These are phyloP conservation scores for Drosophila jambulina DNA, from an alignment of 1,140 invertebrate genomes.

Conservation along the genomic window DNA sequence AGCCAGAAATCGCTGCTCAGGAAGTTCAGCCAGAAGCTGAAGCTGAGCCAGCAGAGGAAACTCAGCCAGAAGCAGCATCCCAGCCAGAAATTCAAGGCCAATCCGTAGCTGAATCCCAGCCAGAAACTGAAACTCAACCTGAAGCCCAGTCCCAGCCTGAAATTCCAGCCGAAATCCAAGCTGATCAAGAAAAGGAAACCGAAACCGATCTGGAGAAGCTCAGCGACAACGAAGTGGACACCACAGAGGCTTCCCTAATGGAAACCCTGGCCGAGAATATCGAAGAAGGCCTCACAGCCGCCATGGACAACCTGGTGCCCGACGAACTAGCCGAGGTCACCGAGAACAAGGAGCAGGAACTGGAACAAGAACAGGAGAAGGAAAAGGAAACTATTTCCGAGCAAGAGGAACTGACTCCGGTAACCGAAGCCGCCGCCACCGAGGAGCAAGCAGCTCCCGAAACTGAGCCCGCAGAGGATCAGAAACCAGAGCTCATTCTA, in stretches of 20 bases:
- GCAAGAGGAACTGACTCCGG: background rate
- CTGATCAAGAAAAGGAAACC: background rate
- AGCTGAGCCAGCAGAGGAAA: background rate
- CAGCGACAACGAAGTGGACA: constrained; percentile 54
- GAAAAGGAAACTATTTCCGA: constrained; percentile 3
- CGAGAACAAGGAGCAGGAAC: constrained; percentile 21
- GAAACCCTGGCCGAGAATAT: constrained; percentile 53
- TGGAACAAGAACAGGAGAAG: constrained; percentile 2
- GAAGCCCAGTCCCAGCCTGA: constrained; percentile 12
- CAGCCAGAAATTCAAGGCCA: constrained; percentile 1
- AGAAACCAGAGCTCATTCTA: constrained; percentile 16
- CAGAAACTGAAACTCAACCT: constrained; percentile 3
- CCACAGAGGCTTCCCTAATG: constrained; percentile 61
- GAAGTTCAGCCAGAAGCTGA: background rate
- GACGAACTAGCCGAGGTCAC: constrained; percentile 38
- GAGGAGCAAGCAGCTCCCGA: constrained; percentile 8
- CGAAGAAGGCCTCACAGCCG: constrained; percentile 63
- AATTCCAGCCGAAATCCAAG: background rate
- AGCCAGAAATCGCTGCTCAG: constrained; percentile 3
- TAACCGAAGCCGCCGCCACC: constrained; percentile 4
- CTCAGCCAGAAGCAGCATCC: background rate
- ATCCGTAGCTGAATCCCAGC: background rate
- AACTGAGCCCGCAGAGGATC: background rate
- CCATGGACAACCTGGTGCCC: constrained; percentile 58
- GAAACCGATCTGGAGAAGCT: constrained; percentile 1